Conservation (phyloP, 2,888 invertebrate species). For the Dendrolimus houi region DNA sequence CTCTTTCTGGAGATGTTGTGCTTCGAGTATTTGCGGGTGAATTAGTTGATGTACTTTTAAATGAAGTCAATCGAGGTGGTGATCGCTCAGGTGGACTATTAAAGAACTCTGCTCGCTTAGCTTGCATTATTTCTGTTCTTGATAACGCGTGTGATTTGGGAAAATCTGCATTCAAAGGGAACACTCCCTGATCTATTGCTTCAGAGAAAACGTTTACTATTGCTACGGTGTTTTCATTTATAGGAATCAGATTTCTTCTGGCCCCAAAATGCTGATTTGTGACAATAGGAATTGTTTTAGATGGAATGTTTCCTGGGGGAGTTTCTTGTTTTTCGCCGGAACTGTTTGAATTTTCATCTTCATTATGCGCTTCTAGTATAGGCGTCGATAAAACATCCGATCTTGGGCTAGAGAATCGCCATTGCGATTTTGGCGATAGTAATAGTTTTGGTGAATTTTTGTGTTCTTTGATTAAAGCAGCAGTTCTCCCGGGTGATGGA, state of each 20-base stretch:
- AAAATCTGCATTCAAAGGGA: constrained; percentile 61
- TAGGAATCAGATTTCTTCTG: constrained; percentile 60
- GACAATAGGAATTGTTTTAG: constrained; percentile 64
- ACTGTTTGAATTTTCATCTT: constrained; percentile 83
- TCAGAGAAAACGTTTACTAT: constrained; percentile 38
- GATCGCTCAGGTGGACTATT: constrained; percentile 50
- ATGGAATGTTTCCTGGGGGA: constrained; percentile 42
- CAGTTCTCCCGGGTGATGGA: constrained; percentile 73
- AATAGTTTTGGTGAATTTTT: constrained; percentile 79
- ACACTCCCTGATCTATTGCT: constrained; percentile 55
- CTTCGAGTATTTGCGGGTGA: constrained; percentile 27
- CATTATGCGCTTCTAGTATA: constrained; percentile 88
- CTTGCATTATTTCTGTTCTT: constrained; percentile 74
- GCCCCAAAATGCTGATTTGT: constrained; percentile 70
- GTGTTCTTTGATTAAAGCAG: constrained; percentile 65
- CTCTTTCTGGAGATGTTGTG: constrained; percentile 52
- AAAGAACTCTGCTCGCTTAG: constrained; percentile 79
- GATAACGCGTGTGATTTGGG: constrained; percentile 41
- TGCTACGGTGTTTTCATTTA: constrained; percentile 48
- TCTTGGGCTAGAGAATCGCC: constrained; percentile 84
- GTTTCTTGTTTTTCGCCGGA: constrained; percentile 72
- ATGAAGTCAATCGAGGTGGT: constrained; percentile 56
- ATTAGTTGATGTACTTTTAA: constrained; percentile 41
- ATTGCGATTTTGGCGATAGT: constrained; percentile 81
- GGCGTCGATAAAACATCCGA: constrained; percentile 91